A percentile compares a stretch with the other conserved stretches of the same genome.
These are phyloP conservation scores for Diarsia dahlii DNA, from an alignment of 2,888 invertebrate species.

Conservation along the genomic window DNA sequence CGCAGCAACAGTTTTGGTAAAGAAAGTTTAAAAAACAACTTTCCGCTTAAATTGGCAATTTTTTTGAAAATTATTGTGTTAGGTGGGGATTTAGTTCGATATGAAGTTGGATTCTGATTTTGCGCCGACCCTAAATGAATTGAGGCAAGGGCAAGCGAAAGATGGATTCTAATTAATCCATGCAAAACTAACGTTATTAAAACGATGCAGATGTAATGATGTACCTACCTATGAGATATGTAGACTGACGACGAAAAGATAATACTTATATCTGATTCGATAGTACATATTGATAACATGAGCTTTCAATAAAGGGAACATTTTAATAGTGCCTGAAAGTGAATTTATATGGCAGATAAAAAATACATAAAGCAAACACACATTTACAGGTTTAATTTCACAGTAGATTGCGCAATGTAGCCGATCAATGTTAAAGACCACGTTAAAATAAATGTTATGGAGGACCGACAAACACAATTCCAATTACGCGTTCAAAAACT, in stretches of 20 bases:
- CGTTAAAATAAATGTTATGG: conserved; percentile 61
- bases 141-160: no score
- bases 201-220: neutral
- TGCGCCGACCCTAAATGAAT: no score
- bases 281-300: neutral
- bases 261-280: conserved; percentile 27
- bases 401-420: conserved; percentile 64
- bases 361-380: conserved; percentile 51
- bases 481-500: conserved; percentile 41
- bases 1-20: neutral
- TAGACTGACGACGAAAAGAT: neutral
- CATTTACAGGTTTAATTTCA: conserved; percentile 64
- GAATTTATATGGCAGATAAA: conserved; percentile 44
- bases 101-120: neutral
- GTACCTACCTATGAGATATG: neutral
- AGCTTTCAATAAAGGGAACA: conserved; percentile 30
- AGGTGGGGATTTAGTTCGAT: neutral
- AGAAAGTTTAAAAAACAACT: neutral
- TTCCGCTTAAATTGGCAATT: neutral
- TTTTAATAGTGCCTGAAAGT: conserved; percentile 18
- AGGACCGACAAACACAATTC: conserved; percentile 47
- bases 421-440: conserved; percentile 58
- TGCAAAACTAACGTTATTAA: neutral
- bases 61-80: neutral
- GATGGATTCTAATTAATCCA: neutral